Base-by-base conservation (phyloP, 1,140 invertebrate genomes). In the Drosophila funebris region DNA sequence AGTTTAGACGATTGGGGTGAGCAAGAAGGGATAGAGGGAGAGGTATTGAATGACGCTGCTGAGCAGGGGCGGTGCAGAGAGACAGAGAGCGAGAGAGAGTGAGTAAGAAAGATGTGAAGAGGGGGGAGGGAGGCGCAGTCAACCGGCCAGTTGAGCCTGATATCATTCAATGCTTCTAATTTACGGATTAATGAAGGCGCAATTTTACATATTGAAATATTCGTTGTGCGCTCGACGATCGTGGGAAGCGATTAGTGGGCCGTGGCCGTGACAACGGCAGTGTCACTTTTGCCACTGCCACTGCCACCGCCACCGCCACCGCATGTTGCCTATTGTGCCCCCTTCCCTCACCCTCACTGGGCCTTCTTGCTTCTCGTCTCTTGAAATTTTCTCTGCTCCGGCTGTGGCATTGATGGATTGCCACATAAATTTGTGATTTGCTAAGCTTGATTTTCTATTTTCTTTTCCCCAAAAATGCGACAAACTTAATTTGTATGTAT, bases 131-230 rank as follows among this genome's bases (percentile, higher is more conserved):
- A 29, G 61, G 11, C 33, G 37, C 57, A 33, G 63, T 43, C 39
- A 60, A 54, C 14, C 68, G 20, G 39, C 31, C 37, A 52, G 44
- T 56, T 56, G 37, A 62, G 62, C 50, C 27, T 73, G 78, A 79
- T 88, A 88, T 73, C 83, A 76, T 79, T 88, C 72, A 78, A 83
- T 88, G 83, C 78, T 87, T 87, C 83, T 87, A 87, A 87, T 87
- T 87, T 87, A 83, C 83, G 83, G 83, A 87, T 87, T 87, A 87
- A 87, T 87, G 76, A 89, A 88, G 83, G 83, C 83, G 72, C 84
- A 88, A 78, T 71, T 87, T 87, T 87, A 88, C 82, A 87, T 88
- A 87, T 83, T 81, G 83, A 88, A 87, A 78, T 87, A 67, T 61
- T 69, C 20, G 53, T 50, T 69, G 41, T 62, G 22, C 46, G 33